Conservation (phyloP, 2,113 vertebrate genomes). For the Tetrax tetrax region DNA sequence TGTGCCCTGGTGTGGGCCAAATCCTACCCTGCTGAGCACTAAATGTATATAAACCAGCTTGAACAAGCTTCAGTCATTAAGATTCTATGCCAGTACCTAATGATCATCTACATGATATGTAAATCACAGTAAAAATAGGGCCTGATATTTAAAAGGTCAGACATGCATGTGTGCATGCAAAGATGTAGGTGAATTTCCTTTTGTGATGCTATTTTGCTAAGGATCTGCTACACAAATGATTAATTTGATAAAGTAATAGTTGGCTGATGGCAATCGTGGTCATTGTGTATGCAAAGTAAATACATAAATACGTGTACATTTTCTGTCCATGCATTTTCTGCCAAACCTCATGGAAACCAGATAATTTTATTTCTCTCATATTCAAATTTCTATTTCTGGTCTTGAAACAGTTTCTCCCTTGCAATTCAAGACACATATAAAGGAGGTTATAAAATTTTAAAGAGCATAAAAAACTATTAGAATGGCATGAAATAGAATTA, state of each 20-base stretch:
- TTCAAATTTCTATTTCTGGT: background rate
- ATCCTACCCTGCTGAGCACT: background rate
- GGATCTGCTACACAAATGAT: background rate
- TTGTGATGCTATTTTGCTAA: background rate
- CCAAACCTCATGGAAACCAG: background rate
- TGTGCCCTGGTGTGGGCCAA: background rate
- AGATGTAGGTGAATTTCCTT: background rate
- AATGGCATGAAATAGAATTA: slow-evolving; percentile 33
- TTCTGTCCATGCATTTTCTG: background rate
- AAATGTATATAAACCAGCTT: background rate
- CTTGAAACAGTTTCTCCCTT: background rate
- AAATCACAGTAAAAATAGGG: slow-evolving; percentile 21
- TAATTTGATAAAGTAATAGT: background rate
- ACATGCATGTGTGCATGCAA: background rate
- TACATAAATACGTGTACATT: background rate
- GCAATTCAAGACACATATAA: background rate
- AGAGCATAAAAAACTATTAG: slow-evolving; percentile 17
- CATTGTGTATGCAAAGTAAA: background rate
- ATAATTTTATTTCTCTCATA: background rate
- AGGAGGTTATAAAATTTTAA: slow-evolving; percentile 31
- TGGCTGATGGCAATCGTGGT: background rate
- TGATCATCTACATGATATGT: background rate
- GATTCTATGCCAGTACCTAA: background rate
- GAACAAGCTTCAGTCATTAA: background rate
- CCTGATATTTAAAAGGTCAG: slow-evolving; percentile 48